Evolutionary conservation across 23 tunicate species (phyloP).

Genomic region (Styela plicata): DNA sequence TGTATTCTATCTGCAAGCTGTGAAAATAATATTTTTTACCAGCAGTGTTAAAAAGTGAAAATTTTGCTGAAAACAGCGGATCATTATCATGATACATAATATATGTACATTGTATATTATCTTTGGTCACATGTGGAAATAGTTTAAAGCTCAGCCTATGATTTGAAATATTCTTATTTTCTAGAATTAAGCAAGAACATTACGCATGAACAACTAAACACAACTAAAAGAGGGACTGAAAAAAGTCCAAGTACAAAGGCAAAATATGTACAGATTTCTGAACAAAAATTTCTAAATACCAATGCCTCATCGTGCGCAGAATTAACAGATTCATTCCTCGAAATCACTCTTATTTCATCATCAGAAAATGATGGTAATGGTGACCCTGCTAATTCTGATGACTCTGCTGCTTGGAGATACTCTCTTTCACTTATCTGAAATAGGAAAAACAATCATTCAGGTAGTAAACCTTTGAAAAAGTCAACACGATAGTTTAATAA

Average conservation of each 20-base stretch:
- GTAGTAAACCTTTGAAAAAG: not conserved
- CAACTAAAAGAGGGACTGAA: too few relatives aligned
- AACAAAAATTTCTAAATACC: not conserved
- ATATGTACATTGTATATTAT: too few relatives aligned
- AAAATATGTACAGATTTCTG: too few relatives aligned
- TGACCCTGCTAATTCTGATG: slow-evolving; percentile 9
- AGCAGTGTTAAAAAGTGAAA: too few relatives aligned
- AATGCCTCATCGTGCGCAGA: not conserved
- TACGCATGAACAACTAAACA: too few relatives aligned
- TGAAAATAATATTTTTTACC: too few relatives aligned
- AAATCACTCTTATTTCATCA: not conserved
- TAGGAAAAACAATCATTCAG: not conserved
- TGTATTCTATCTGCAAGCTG: not conserved
- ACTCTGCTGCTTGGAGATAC: not conserved
- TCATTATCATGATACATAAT: not conserved
- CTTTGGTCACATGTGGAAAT: too few relatives aligned
- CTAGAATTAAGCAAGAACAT: too few relatives aligned
- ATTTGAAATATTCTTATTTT: too few relatives aligned
- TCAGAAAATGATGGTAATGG: slow-evolving; percentile 17
- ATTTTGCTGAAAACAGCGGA: too few relatives aligned
- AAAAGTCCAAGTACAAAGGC: too few relatives aligned
- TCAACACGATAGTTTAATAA: not conserved
- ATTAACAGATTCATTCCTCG: slow-evolving; percentile 22
- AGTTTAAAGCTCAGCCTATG: too few relatives aligned
- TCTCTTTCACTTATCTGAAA: slow-evolving; percentile 15